These are phyloP conservation scores for Ceratina japonica DNA, from an alignment of 1,140 invertebrate genomes.

Conservation along the genomic window DNA sequence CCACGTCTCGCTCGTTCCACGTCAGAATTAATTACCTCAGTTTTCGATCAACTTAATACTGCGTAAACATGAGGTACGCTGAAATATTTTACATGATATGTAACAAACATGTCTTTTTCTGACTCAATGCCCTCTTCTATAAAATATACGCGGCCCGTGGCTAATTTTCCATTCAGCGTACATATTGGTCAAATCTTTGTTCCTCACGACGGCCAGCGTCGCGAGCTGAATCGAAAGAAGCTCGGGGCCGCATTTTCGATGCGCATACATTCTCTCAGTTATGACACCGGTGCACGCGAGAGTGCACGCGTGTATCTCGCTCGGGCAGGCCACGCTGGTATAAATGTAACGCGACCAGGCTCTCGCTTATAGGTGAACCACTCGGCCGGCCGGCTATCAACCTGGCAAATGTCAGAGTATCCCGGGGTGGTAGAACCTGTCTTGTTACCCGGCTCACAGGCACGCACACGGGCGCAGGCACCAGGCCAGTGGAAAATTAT, in stretches of 20 bases:
- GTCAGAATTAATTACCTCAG: no score
- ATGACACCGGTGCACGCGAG: slow-evolving; percentile 14
- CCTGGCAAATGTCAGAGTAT: slow-evolving; percentile 69
- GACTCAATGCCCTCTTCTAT: no score
- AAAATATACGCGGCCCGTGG: no score
- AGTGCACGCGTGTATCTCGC: slow-evolving; percentile 24
- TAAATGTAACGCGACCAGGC: slow-evolving; percentile 36
- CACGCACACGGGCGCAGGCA: not conserved
- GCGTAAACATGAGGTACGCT: no score
- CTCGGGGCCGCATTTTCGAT: not conserved
- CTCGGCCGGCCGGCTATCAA: slow-evolving; percentile 57
- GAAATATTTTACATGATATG: no score
- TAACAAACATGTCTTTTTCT: no score
- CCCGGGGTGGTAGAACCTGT: slow-evolving; percentile 55
- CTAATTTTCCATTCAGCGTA: no score
- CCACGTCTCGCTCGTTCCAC: no score
- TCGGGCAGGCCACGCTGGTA: slow-evolving; percentile 13
- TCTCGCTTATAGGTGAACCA: slow-evolving; percentile 64
- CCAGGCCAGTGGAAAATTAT: slow-evolving; percentile 45
- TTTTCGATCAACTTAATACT: no score
- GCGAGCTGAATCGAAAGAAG: not conserved
- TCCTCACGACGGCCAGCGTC: no score
- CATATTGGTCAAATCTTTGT: no score
- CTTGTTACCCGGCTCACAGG: slow-evolving; percentile 13
- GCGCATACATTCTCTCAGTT: slow-evolving; percentile 1